Conservation (phyloP, 2,888 invertebrate species). For the Drosophila mercatorum region DNA sequence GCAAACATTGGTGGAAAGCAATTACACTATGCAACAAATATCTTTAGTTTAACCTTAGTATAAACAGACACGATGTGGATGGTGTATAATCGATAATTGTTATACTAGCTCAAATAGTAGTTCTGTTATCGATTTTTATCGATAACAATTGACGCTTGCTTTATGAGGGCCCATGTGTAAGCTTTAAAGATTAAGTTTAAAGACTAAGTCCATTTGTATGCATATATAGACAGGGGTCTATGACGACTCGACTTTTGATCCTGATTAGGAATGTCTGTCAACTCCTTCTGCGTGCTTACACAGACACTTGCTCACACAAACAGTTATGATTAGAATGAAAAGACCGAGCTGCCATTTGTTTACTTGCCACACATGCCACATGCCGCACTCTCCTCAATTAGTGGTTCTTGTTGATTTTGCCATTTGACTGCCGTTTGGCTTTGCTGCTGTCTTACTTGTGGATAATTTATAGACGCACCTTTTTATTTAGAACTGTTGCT, state of each 20-base stretch:
- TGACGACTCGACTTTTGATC: background rate
- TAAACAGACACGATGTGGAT: background rate
- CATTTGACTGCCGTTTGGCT: conserved; percentile 54
- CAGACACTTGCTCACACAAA: conserved; percentile 4
- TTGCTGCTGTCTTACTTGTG: conserved; percentile 53
- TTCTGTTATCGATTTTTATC: background rate
- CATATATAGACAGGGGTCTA: background rate
- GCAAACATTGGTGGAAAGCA: conserved; percentile 4
- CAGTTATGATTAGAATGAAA: conserved; percentile 27
- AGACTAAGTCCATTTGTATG: background rate
- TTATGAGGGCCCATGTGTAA: no score
- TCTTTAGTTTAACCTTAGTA: background rate
- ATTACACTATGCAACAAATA: conserved; percentile 21
- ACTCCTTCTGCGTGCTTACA: background rate
- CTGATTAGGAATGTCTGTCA: background rate
- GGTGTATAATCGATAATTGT: background rate
- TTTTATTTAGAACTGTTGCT: conserved; percentile 49
- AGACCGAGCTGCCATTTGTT: conserved; percentile 47
- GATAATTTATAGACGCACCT: conserved; percentile 70
- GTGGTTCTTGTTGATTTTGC: conserved; percentile 41
- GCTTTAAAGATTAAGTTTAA: background rate
- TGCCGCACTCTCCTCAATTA: conserved; percentile 28
- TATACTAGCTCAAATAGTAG: no score
- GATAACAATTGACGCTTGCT: background rate
- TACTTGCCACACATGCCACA: conserved; percentile 46